Conservation (phyloP, 2,888 invertebrate genomes). For the Oligia strigilis region DNA sequence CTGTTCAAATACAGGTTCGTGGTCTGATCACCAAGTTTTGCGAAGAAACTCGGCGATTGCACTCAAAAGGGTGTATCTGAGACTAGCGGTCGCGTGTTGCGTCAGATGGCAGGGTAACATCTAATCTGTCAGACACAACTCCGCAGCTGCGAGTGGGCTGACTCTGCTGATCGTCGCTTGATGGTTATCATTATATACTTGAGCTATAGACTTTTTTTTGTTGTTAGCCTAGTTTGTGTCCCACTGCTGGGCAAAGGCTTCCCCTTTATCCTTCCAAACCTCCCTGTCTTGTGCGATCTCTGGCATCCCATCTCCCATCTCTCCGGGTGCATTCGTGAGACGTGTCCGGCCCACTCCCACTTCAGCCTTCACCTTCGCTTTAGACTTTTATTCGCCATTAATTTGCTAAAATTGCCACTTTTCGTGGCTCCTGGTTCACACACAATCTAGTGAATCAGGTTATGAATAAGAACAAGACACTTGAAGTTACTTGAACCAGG, state of each 20-base stretch:
- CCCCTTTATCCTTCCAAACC: too few species aligned
- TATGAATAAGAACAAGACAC: not conserved
- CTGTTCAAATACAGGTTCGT: not conserved
- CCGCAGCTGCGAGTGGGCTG: not conserved
- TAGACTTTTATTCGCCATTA: not conserved
- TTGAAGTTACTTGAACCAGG: not conserved
- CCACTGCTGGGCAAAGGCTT: too few species aligned
- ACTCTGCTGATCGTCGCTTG: conserved; percentile 5
- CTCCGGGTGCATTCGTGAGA: too few species aligned
- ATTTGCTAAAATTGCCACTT: not conserved
- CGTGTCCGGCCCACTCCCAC: too few species aligned
- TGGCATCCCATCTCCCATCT: too few species aligned
- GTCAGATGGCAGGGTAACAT: not conserved
- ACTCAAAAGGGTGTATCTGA: not conserved
- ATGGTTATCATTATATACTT: not conserved
- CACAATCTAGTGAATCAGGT: not conserved
- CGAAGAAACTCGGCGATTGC: not conserved
- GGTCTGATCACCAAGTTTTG: conserved; percentile 12
- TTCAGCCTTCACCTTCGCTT: too few species aligned
- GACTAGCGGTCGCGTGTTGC: not conserved
- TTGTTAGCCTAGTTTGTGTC: too few species aligned
- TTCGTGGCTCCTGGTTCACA: not conserved
- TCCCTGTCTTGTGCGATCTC: too few species aligned
- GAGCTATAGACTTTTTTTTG: not conserved
- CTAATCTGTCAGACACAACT: not conserved